These are phyloP conservation scores for Heliconius nattereri DNA, from an alignment of 1,140 invertebrate species.

Conservation along the genomic window DNA sequence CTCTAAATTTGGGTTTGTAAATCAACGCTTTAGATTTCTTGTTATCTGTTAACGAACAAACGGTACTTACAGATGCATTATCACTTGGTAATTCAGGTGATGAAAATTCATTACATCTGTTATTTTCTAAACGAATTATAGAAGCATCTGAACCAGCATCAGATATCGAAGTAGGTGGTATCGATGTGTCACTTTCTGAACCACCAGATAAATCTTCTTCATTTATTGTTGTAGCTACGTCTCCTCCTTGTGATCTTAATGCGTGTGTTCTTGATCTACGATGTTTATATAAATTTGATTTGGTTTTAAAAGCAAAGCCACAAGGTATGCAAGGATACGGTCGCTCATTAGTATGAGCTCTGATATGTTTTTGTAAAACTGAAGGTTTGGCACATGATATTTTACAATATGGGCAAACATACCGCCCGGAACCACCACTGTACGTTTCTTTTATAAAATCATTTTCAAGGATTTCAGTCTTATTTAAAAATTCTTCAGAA, in stretches of 20 bases:
- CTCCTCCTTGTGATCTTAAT: conserved; percentile 84
- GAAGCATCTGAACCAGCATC: conserved; percentile 64
- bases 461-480: conserved; percentile 78
- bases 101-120: conserved; percentile 65
- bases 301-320: conserved; percentile 96
- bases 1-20: conserved; percentile 91
- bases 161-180: conserved; percentile 65
- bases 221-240: conserved; percentile 74
- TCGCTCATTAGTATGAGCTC: conserved; percentile 95
- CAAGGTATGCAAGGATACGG: conserved; percentile 94
- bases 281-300: conserved; percentile 96
- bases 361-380: conserved; percentile 95
- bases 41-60: conserved; percentile 54
- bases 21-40: conserved; percentile 82
- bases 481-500: conserved; percentile 78
- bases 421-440: conserved; percentile 81
- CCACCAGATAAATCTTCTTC: conserved; percentile 81
- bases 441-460: conserved; percentile 78
- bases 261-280: conserved; percentile 91
- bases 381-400: conserved; percentile 95
- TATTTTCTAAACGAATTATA: conserved; percentile 56
- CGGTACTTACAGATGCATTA: conserved; percentile 50
- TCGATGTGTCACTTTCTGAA: conserved; percentile 80
- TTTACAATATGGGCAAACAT: conserved; percentile 94
- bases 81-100: conserved; percentile 68